These are phyloP conservation scores for Harpagoxenus sublaevis DNA, from an alignment of 2,888 invertebrate species.

Conservation along the genomic window DNA sequence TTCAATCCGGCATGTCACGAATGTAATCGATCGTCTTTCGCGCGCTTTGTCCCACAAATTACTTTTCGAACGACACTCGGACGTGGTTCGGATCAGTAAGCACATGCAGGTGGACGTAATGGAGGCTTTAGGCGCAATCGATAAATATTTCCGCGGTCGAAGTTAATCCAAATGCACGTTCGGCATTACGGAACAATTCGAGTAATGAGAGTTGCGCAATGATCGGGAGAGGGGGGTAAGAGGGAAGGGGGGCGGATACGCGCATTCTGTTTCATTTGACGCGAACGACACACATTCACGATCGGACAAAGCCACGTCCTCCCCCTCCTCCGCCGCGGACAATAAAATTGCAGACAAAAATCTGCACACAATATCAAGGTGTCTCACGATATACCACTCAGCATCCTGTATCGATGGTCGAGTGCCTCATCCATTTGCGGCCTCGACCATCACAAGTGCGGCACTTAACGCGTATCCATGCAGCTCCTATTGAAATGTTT, in stretches of 20 bases:
- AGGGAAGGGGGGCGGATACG: not conserved
- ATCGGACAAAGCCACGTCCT: slow-evolving; percentile 10
- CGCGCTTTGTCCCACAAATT: not conserved
- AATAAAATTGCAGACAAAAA: slow-evolving; percentile 52
- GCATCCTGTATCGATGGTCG: slow-evolving; percentile 38
- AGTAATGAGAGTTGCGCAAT: slow-evolving; percentile 49
- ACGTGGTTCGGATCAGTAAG: slow-evolving; percentile 19
- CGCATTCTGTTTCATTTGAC: slow-evolving; percentile 41
- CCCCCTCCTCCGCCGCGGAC: not conserved
- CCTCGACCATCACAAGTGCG: slow-evolving; percentile 24
- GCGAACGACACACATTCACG: not conserved
- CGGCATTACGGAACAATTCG: slow-evolving; percentile 24
- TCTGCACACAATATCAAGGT: slow-evolving; percentile 56
- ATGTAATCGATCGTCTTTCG: slow-evolving; percentile 18
- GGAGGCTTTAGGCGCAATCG: slow-evolving; percentile 9
- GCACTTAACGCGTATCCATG: not conserved
- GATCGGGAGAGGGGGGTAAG: not conserved
- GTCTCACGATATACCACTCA: slow-evolving; percentile 40
- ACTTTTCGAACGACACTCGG: slow-evolving; percentile 2
- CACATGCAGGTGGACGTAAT: not conserved
- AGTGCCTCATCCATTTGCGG: slow-evolving; percentile 36
- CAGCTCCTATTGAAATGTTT: slow-evolving; percentile 25
- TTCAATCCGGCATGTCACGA: slow-evolving; percentile 6
- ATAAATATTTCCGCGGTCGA: slow-evolving; percentile 47
- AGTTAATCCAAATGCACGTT: slow-evolving; percentile 27